Evolutionary conservation across 2,888 invertebrate species (phyloP).

Genomic region (Platynereis dumerilii): DNA sequence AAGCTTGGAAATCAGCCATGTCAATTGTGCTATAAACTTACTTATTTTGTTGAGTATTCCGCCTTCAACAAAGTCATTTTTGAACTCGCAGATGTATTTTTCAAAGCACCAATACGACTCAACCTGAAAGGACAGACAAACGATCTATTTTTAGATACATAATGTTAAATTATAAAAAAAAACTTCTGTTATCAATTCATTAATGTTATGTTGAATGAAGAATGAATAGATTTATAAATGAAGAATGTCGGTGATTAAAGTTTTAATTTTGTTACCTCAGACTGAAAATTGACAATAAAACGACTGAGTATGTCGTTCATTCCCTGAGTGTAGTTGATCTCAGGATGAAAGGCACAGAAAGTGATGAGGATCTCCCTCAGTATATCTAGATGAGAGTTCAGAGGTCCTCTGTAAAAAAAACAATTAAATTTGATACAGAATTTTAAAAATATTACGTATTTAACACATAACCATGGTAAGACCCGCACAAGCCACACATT

Average conservation of each 20-base stretch:
- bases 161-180: not conserved
- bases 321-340: conserved; percentile 62
- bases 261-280: conserved; percentile 50
- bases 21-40: no score
- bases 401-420: conserved; percentile 37
- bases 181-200: not conserved
- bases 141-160: no score
- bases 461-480: no score
- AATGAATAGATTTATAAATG: not conserved
- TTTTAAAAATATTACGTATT: no score
- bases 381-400: conserved; percentile 48
- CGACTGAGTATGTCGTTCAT: conserved; percentile 62
- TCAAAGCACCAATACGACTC: conserved; percentile 62
- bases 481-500: no score
- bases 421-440: no score
- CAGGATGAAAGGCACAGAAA: conserved; percentile 52
- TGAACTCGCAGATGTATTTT: conserved; percentile 53
- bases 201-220: not conserved
- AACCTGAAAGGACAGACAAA: conserved; percentile 43
- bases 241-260: not conserved
- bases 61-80: conserved; percentile 56
- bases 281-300: conserved; percentile 58
- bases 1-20: no score
- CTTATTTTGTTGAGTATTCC: conserved; percentile 60
- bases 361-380: conserved; percentile 58